Evolutionary conservation across 2,113 vertebrate species (phyloP).

Genomic region (Nasalis larvatus): DNA sequence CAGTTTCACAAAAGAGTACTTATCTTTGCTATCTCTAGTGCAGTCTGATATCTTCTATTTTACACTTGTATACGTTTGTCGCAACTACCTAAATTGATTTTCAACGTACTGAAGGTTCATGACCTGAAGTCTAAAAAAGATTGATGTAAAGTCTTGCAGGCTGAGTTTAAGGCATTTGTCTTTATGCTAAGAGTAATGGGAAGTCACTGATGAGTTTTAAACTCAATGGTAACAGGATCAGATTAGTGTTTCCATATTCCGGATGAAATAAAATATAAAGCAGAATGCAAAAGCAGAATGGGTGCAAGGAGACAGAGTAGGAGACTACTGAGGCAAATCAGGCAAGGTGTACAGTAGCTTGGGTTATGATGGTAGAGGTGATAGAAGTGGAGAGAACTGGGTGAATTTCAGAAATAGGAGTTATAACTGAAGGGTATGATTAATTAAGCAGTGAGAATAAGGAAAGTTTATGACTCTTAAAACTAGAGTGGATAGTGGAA

Average conservation of each 20-base stretch:
- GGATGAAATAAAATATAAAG: background rate
- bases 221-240: background rate
- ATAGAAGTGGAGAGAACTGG: background rate
- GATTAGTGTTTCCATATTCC: background rate
- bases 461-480: background rate
- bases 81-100: background rate
- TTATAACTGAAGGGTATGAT: background rate
- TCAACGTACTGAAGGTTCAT: background rate
- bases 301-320: too few species aligned
- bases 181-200: background rate
- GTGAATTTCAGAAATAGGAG: background rate
- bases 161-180: background rate
- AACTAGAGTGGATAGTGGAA: background rate
- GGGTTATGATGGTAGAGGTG: too few species aligned
- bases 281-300: background rate
- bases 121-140: background rate
- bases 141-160: background rate
- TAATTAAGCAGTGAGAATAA: background rate
- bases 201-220: background rate
- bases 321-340: background rate
- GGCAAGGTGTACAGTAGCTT: background rate
- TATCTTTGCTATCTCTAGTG: background rate
- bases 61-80: background rate
- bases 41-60: background rate
- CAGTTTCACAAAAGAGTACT: background rate